Evolutionary conservation across 2,888 invertebrate genomes (phyloP), one percentile per base, ranked within the genome.

Genomic region (Ochropleura leucogaster): DNA sequence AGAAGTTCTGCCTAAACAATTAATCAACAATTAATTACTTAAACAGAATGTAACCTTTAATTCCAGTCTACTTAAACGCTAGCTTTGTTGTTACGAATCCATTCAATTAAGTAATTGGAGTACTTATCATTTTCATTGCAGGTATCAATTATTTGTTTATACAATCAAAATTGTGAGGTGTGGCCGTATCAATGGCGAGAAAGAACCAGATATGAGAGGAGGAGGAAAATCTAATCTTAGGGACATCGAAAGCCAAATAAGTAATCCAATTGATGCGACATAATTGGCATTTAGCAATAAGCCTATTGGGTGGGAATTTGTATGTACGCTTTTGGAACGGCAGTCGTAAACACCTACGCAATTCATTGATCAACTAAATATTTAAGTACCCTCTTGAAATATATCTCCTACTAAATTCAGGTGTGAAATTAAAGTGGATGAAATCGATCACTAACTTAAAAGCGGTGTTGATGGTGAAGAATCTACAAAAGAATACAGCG

Each of bases 21-120:
- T 60, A 74, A 63, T 70, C 20, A 70, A 62, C 74, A 80, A 80
- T 63, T 59, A 74, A 79, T 74, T 69, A 79, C 62, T 69, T 46
- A 76, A 80, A 59, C 65, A 60, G 14, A 81, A 67, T 51, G 46
- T 77, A 60, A 55, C 66, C 47, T 63, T 76, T 76, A 68, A 71
- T 71, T 51, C 53, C 47, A 63, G 68, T 62, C 42, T 65, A 73
- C 60, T 65, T 71, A 55, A 68, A 73, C 53, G 60, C 46, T 68
- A 77, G 68, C 55, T 60, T 49, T 55, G 77, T 66, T 76, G 66
- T 71, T 66, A 82, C 62, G 82, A 66, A 74, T 74, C 51, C 59
- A 71, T 74, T 74, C 53, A 65, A 82, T 82, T 82, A 74, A 72
- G 68, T 82, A 79, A 74, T 82, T 72, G 67, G 67, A 74, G 53